Evolutionary conservation across 2,888 invertebrate genomes (phyloP).

Genomic region (Schizaphis graminum): DNA sequence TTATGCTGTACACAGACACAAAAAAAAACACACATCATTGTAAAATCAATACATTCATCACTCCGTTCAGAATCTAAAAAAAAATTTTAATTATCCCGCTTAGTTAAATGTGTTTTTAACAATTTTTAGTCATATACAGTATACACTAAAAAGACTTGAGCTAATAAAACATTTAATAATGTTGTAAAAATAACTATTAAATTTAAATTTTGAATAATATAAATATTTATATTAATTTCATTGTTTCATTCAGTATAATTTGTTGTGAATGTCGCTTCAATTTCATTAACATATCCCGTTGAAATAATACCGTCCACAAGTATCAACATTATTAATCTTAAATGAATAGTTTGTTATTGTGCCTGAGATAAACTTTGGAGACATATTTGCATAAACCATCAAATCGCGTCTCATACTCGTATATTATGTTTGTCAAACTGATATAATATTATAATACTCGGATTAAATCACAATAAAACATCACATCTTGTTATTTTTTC

Average conservation of each 20-base stretch:
- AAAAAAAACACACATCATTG: too few relatives aligned
- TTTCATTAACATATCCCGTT: background rate
- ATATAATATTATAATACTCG: background rate
- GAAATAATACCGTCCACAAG: background rate
- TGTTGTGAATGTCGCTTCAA: background rate
- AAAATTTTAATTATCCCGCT: background rate
- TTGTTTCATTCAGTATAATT: background rate
- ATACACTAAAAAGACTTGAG: background rate
- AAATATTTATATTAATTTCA: background rate
- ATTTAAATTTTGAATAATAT: background rate
- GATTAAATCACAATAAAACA: background rate
- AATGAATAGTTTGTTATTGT: background rate
- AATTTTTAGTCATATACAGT: background rate
- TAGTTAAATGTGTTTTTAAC: background rate
- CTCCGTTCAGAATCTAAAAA: too few relatives aligned
- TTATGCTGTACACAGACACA: too few relatives aligned
- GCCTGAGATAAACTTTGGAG: slow-evolving; percentile 13
- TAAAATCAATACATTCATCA: too few relatives aligned
- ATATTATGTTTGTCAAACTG: background rate
- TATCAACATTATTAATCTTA: slow-evolving; percentile 34
- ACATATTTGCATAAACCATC: slow-evolving; percentile 16
- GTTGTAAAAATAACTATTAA: background rate
- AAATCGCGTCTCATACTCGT: background rate
- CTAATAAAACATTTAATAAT: background rate
- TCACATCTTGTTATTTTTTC: background rate